A percentile compares a stretch with the other conserved stretches of the same genome.
These are phyloP conservation scores for Chionomys nivalis DNA, from an alignment of 2,113 vertebrate species.

Conservation along the genomic window DNA sequence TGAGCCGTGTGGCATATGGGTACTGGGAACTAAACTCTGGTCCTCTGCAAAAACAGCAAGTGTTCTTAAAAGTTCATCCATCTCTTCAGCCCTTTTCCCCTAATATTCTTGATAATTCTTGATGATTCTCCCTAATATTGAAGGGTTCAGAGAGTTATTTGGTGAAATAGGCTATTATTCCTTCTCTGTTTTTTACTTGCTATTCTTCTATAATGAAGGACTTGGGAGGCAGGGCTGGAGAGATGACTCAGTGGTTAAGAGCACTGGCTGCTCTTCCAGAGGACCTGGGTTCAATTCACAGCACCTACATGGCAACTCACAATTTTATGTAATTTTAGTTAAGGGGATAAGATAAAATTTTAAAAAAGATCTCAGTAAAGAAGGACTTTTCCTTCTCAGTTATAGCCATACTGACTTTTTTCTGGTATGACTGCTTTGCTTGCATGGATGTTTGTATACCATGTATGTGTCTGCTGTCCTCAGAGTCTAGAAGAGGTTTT, in stretches of 20 bases:
- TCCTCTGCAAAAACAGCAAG: not conserved
- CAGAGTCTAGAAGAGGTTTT: not conserved
- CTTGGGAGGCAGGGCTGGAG: not conserved
- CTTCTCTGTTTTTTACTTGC: not conserved
- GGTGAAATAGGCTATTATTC: conserved; percentile 4
- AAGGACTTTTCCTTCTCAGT: not conserved
- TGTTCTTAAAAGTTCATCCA: not conserved
- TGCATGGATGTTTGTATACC: not conserved
- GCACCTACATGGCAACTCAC: not conserved
- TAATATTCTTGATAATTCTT: not conserved
- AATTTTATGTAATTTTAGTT: not conserved
- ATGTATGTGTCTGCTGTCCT: not conserved
- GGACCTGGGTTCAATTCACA: not conserved
- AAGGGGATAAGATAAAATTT: not conserved
- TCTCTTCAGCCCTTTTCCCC: not conserved
- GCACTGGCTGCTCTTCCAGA: not conserved
- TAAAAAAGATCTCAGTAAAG: not conserved
- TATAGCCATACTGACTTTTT: not conserved
- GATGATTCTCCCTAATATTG: not conserved
- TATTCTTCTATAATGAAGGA: conserved; percentile 16
- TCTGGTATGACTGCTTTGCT: too few species aligned
- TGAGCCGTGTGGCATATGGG: not conserved
- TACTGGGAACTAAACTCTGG: not conserved
- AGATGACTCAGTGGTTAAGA: not conserved
- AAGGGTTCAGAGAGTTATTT: not conserved